Conservation (phyloP, 2,888 invertebrate genomes). For the Cremastinae sp. region DNA sequence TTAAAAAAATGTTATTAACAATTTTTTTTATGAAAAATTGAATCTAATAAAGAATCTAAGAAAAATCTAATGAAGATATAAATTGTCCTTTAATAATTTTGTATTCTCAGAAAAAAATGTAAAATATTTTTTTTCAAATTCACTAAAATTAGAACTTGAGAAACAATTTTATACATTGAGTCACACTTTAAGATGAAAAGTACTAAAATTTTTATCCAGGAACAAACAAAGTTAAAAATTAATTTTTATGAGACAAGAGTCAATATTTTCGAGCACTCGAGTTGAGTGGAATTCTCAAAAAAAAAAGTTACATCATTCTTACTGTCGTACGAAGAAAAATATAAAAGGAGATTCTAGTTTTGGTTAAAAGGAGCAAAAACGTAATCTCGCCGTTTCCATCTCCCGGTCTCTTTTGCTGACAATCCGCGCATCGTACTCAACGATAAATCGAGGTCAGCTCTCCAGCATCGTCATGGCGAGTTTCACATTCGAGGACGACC, state of each 20-base stretch:
- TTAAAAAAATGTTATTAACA: too few species aligned
- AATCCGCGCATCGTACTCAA: constrained; percentile 33
- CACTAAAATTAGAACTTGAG: too few species aligned
- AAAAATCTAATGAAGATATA: too few species aligned
- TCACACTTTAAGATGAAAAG: too few species aligned
- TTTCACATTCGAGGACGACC: constrained; percentile 59
- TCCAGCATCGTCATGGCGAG: constrained; percentile 49
- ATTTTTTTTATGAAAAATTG: too few species aligned
- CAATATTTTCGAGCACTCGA: not conserved
- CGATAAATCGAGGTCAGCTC: constrained; percentile 60
- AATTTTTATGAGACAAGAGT: not conserved
- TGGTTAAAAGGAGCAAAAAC: constrained; percentile 27
- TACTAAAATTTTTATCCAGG: not conserved
- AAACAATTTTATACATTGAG: too few species aligned
- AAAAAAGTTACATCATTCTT: constrained; percentile 40
- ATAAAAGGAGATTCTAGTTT: constrained; percentile 29
- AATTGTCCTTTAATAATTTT: too few species aligned
- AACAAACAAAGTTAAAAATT: not conserved
- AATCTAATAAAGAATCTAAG: too few species aligned
- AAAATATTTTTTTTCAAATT: too few species aligned
- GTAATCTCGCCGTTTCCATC: constrained; percentile 34
- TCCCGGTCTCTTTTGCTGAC: constrained; percentile 11
- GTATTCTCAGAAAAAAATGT: too few species aligned
- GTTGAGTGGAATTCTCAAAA: not conserved
- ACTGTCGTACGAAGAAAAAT: constrained; percentile 15